Conservation (phyloP, 2,888 invertebrate genomes). For the Cephalotes varians region DNA sequence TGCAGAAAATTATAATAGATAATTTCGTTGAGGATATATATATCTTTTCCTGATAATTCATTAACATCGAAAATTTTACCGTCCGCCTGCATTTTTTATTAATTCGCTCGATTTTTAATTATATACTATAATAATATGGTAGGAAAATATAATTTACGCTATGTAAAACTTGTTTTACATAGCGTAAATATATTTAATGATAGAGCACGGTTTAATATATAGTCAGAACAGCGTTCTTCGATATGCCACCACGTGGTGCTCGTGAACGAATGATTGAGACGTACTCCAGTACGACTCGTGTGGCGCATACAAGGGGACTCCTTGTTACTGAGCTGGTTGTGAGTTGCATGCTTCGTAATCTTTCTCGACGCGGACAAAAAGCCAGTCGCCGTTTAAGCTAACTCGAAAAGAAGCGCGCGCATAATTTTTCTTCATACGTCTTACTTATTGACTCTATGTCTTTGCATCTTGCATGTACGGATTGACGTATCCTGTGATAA, state of each 20-base stretch:
- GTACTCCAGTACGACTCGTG: conserved; percentile 61
- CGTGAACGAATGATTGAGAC: conserved; percentile 71
- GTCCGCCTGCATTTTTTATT: not conserved
- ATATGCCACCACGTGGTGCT: conserved; percentile 70
- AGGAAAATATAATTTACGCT: not conserved
- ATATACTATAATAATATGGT: not conserved
- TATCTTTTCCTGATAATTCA: not conserved
- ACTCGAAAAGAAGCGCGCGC: conserved; percentile 44
- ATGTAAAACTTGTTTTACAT: conserved; percentile 2
- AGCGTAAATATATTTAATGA: conserved; percentile 17
- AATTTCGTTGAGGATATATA: not conserved
- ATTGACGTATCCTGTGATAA: conserved; percentile 37
- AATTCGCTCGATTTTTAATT: not conserved
- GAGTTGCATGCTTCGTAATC: conserved; percentile 68
- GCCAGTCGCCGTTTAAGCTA: conserved; percentile 66
- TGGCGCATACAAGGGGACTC: conserved; percentile 67
- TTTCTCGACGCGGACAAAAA: conserved; percentile 63
- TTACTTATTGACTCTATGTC: conserved; percentile 20
- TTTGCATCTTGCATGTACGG: conserved; percentile 4
- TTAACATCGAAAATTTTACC: not conserved
- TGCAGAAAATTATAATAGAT: not conserved
- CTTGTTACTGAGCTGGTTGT: conserved; percentile 68
- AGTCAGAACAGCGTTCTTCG: conserved; percentile 60
- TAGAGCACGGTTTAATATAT: conserved; percentile 29
- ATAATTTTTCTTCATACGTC: conserved; percentile 35